A percentile compares a stretch with the other conserved stretches of the same genome.
These are phyloP conservation scores for Lindbergichthys nudifrons DNA, from an alignment of 2,797 vertebrate genomes.

Conservation along the genomic window DNA sequence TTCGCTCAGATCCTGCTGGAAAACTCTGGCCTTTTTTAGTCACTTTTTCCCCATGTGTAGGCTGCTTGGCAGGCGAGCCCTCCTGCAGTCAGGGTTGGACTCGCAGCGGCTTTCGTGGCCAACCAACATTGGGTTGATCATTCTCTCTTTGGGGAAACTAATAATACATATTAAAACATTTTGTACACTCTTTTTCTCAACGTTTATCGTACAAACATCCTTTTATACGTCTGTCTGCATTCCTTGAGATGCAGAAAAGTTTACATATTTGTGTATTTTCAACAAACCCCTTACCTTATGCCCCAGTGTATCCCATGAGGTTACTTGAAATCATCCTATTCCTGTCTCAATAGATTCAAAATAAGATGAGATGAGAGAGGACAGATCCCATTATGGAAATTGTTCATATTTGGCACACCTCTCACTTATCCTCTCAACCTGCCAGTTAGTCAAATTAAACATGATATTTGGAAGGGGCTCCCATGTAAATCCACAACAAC, in stretches of 20 bases:
- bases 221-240: background rate
- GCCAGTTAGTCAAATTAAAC: slow-evolving; percentile 51
- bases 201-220: background rate
- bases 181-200: background rate
- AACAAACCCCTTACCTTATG: background rate
- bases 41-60: slow-evolving; percentile 65
- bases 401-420: slow-evolving; percentile 10
- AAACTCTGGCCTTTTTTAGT: slow-evolving; percentile 51
- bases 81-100: slow-evolving; percentile 37
- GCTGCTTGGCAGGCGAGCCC: slow-evolving; percentile 53
- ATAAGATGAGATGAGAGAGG: slow-evolving; percentile 31
- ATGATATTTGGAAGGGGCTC: slow-evolving; percentile 26
- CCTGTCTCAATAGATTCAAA: slow-evolving; percentile 43
- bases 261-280: slow-evolving; percentile 34
- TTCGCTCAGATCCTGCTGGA: slow-evolving; percentile 63
- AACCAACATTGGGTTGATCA: too few relatives aligned
- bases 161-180: background rate
- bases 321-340: slow-evolving; percentile 43
- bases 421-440: slow-evolving; percentile 4
- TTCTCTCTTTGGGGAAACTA: background rate
- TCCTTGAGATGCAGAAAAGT: slow-evolving; percentile 7
- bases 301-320: slow-evolving; percentile 50
- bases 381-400: slow-evolving; percentile 32
- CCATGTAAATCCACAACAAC: slow-evolving; percentile 66
- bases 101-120: background rate